Evolutionary conservation across 2,888 invertebrate genomes (phyloP).

Genomic region (Hipparchia semele): DNA sequence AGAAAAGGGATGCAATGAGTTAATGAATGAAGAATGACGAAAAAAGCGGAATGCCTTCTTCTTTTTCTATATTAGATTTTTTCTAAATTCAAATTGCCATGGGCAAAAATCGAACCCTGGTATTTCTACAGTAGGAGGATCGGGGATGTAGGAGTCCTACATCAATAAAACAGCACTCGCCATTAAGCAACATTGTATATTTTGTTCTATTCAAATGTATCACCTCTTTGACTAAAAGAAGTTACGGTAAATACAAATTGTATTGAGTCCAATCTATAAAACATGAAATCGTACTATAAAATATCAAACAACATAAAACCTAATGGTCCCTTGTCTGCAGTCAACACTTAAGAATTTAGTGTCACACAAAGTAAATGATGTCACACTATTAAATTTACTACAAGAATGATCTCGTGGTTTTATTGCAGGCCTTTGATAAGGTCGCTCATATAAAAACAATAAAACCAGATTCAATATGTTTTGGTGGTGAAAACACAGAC

Average conservation of each 20-base stretch:
- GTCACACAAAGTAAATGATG: slow-evolving; percentile 31
- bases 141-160: too few relatives aligned
- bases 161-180: too few relatives aligned
- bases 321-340: slow-evolving; percentile 51
- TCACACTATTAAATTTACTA: slow-evolving; percentile 31
- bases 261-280: slow-evolving; percentile 49
- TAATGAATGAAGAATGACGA: too few relatives aligned
- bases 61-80: too few relatives aligned
- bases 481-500: slow-evolving; percentile 10
- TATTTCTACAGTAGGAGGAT: too few relatives aligned
- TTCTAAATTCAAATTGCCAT: too few relatives aligned
- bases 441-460: slow-evolving; percentile 22
- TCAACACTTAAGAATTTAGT: slow-evolving; percentile 25
- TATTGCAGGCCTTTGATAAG: slow-evolving; percentile 30
- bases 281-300: slow-evolving; percentile 51
- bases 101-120: too few relatives aligned
- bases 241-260: slow-evolving; percentile 50
- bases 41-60: too few relatives aligned
- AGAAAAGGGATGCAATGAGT: too few relatives aligned
- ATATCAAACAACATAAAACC: slow-evolving; percentile 44
- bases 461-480: slow-evolving; percentile 12
- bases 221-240: slow-evolving; percentile 31
- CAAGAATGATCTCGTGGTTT: slow-evolving; percentile 27
- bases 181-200: neutral
- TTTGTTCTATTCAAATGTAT: neutral